Evolutionary conservation across 92 coral and sea anemone species (phyloP).

Genomic region (Siderastrea siderea): DNA sequence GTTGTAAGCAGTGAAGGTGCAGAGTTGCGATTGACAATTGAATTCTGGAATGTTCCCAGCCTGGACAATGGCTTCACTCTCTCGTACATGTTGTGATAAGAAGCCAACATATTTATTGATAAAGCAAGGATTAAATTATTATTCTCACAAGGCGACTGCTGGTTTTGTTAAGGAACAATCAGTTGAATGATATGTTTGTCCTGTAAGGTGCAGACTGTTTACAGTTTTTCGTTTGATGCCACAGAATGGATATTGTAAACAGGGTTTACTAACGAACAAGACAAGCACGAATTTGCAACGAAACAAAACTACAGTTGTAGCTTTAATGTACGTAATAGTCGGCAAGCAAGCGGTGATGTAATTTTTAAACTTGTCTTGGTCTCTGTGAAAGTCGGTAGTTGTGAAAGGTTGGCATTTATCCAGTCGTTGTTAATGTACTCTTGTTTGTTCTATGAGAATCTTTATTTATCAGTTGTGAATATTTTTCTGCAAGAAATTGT

Average conservation of each 20-base stretch:
- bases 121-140: not conserved
- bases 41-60: not conserved
- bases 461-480: conserved; percentile 18
- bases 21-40: not conserved
- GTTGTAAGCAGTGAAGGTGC: not conserved
- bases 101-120: not conserved
- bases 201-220: not conserved
- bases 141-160: too few species aligned
- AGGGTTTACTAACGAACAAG: not conserved
- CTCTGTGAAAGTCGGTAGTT: too few species aligned
- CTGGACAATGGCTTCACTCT: not conserved
- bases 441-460: not conserved
- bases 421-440: not conserved
- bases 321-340: not conserved
- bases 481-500: not conserved
- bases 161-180: not conserved
- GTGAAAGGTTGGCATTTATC: not conserved
- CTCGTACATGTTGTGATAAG: not conserved
- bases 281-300: not conserved
- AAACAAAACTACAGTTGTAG: not conserved
- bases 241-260: not conserved
- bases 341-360: not conserved
- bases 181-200: not conserved
- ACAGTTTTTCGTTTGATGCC: not conserved
- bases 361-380: not conserved